phyloP scores from a whole-genome alignment of 2,888 invertebrate genomes.

The Portevinia maculata region DNA sequence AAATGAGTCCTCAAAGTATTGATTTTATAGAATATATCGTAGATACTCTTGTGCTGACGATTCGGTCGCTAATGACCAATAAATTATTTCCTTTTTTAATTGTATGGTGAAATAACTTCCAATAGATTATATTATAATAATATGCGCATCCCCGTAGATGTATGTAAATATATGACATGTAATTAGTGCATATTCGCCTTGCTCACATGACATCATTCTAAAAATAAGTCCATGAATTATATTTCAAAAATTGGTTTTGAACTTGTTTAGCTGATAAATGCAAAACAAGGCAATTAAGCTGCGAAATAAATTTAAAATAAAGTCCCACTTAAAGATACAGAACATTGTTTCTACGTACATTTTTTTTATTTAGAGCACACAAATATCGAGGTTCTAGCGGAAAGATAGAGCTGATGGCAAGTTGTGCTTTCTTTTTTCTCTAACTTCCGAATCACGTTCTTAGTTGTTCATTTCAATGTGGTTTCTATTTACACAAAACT shows the following conservation, averaged over 20 bases:
- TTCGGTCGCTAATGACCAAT: constrained; percentile 38
- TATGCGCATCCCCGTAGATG: too few species aligned
- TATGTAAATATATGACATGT: constrained; percentile 10
- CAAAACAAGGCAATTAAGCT: neutral
- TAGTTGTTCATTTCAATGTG: constrained; percentile 15
- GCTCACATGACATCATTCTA: constrained; percentile 61
- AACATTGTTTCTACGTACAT: constrained; percentile 57
- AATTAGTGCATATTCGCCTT: constrained; percentile 27
- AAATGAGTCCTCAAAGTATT: constrained; percentile 36
- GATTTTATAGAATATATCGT: constrained; percentile 33
- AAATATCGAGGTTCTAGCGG: constrained; percentile 50
- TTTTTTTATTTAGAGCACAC: constrained; percentile 48
- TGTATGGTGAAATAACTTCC: constrained; percentile 46
- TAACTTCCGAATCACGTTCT: neutral
- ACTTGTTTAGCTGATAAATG: neutral
- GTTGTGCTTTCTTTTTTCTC: constrained; percentile 8
- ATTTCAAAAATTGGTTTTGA: neutral
- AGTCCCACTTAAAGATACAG: constrained; percentile 35
- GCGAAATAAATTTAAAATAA: neutral
- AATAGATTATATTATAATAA: too few species aligned
- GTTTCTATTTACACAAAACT: constrained; percentile 17
- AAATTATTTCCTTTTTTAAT: constrained; percentile 9
- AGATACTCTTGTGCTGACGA: constrained; percentile 2
- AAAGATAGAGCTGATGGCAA: constrained; percentile 20
- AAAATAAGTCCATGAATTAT: constrained; percentile 4